Evolutionary conservation across 2,113 vertebrate genomes (phyloP).

Genomic region (Gorsachius goisagi): DNA sequence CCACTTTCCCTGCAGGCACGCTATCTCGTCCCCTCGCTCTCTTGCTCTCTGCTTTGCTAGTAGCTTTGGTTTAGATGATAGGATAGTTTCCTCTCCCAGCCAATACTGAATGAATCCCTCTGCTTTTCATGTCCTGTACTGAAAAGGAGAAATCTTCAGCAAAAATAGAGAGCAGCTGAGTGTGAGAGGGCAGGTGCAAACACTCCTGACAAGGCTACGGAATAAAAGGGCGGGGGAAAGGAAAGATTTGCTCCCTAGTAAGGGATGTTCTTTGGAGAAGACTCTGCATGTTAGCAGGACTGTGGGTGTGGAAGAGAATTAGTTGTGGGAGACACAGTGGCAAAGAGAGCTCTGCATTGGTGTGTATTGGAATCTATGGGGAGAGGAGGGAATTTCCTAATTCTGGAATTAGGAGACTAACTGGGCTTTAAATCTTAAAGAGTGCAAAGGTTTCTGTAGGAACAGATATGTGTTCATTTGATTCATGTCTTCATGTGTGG

Average conservation of each 20-base stretch:
- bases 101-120: background rate
- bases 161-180: background rate
- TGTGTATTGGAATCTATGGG: background rate
- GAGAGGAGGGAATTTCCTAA: background rate
- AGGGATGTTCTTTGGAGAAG: background rate
- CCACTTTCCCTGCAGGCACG: background rate
- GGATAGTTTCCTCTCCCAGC: background rate
- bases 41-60: background rate
- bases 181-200: background rate
- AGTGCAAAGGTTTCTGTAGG: background rate
- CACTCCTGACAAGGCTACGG: accelerated
- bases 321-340: background rate
- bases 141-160: background rate
- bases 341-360: background rate
- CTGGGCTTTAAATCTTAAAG: background rate
- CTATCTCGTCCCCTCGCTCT: background rate
- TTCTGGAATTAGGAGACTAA: background rate
- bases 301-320: background rate
- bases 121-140: background rate
- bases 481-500: accelerated
- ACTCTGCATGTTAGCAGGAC: accelerated
- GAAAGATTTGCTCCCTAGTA: background rate
- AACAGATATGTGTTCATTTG: background rate
- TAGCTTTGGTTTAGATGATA: background rate
- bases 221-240: background rate